Percentiles rank a stretch among this genome's conserved stretches.
These are phyloP conservation scores for Eulimnadia texana DNA, from an alignment of 1,140 invertebrate species.

Conservation along the genomic window DNA sequence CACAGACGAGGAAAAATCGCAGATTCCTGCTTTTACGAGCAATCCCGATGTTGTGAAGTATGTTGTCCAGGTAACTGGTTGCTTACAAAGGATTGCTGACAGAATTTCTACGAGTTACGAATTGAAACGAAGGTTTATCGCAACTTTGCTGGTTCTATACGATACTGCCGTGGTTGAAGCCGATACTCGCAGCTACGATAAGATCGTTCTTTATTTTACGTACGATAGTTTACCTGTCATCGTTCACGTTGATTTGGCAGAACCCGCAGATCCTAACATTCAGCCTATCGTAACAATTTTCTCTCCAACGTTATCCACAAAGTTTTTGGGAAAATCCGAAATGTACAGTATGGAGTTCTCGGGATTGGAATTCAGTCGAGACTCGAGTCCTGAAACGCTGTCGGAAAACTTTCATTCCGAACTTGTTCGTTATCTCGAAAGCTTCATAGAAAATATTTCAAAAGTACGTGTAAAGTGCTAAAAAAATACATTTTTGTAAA, in stretches of 20 bases:
- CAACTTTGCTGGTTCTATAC: background rate
- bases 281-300: background rate
- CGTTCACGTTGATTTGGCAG: background rate
- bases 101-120: background rate
- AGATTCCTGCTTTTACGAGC: background rate
- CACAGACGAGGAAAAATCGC: background rate
- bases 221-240: background rate
- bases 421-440: background rate
- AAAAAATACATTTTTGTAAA: too few species aligned
- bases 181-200: background rate
- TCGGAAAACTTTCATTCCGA: background rate
- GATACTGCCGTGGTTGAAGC: background rate
- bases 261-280: background rate
- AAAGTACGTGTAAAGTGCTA: background rate
- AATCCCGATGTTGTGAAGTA: background rate
- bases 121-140: background rate
- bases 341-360: background rate
- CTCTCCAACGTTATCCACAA: background rate
- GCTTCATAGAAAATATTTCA: background rate
- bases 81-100: background rate
- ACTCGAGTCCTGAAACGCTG: background rate
- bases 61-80: background rate
- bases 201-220: background rate
- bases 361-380: background rate
- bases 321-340: background rate